phyloP scores from a whole-genome alignment of 2,888 invertebrate species.

The Leucania comma region DNA sequence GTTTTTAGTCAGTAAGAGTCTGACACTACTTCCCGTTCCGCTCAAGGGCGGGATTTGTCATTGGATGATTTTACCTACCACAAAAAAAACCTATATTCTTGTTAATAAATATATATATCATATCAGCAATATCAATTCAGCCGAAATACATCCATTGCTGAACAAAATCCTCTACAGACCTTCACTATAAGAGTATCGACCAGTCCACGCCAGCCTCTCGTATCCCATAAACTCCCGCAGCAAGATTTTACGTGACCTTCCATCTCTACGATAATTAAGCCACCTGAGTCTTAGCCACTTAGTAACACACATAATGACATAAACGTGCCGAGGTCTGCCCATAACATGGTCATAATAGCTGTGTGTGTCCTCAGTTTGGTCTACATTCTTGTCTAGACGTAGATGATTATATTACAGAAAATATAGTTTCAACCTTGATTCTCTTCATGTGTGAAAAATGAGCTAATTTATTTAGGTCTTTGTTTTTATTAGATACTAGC shows the following conservation, averaged over 20 bases:
- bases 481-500: too few relatives aligned
- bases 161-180: not conserved
- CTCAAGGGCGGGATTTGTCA: too few relatives aligned
- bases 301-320: slow-evolving; percentile 6
- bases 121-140: not conserved
- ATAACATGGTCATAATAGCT: not conserved
- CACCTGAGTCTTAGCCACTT: slow-evolving; percentile 9
- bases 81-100: too few relatives aligned
- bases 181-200: not conserved
- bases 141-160: not conserved
- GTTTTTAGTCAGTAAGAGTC: too few relatives aligned
- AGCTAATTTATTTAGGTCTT: not conserved
- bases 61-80: too few relatives aligned
- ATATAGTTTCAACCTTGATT: slow-evolving; percentile 8
- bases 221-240: not conserved
- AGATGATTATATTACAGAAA: slow-evolving; percentile 5
- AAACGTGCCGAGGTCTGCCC: not conserved
- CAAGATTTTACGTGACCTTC: not conserved
- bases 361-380: not conserved
- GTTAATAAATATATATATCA: too few relatives aligned
- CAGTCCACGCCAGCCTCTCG: not conserved
- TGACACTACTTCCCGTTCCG: too few relatives aligned
- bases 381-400: slow-evolving; percentile 38
- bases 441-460: slow-evolving; percentile 1
- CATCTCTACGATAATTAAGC: not conserved